These are phyloP conservation scores for Drosophila cardini DNA, from an alignment of 1,140 invertebrate species.

Conservation along the genomic window DNA sequence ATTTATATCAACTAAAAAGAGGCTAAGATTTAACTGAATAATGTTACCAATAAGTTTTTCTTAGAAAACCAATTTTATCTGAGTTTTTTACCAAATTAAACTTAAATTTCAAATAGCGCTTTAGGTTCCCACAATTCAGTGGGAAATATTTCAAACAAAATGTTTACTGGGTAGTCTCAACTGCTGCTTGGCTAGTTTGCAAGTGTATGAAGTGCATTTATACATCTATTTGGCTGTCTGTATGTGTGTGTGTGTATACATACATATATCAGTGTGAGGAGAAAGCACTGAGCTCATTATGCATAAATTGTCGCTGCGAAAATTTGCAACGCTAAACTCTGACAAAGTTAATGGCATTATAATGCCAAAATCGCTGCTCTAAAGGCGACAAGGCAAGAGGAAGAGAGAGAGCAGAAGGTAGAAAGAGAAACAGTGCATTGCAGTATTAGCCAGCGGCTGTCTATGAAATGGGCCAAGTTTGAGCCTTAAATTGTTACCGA, in stretches of 20 bases:
- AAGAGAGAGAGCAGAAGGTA: neutral
- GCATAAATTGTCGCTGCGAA: constrained; percentile 75
- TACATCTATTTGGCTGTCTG: constrained; percentile 1
- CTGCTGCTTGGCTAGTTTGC: neutral
- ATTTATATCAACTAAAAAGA: no score
- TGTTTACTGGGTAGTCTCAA: constrained; percentile 27
- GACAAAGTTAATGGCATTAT: constrained; percentile 81
- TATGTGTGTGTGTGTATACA: constrained; percentile 3
- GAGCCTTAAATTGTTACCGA: constrained; percentile 31
- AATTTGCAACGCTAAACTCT: constrained; percentile 76
- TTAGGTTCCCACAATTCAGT: no score
- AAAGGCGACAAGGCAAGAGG: neutral
- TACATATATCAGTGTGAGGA: neutral
- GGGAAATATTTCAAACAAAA: neutral
- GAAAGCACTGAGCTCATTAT: constrained; percentile 65
- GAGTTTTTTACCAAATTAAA: no score
- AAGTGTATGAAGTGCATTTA: constrained; percentile 7
- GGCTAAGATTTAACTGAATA: no score
- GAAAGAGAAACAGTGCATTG: neutral
- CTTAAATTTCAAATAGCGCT: no score
- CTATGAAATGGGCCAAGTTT: constrained; percentile 37
- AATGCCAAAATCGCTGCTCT: constrained; percentile 66
- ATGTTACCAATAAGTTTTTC: no score
- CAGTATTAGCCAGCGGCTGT: constrained; percentile 25
- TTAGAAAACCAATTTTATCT: no score